Conservation (phyloP, 2,113 vertebrate species). For the Choloepus hoffmanni region DNA sequence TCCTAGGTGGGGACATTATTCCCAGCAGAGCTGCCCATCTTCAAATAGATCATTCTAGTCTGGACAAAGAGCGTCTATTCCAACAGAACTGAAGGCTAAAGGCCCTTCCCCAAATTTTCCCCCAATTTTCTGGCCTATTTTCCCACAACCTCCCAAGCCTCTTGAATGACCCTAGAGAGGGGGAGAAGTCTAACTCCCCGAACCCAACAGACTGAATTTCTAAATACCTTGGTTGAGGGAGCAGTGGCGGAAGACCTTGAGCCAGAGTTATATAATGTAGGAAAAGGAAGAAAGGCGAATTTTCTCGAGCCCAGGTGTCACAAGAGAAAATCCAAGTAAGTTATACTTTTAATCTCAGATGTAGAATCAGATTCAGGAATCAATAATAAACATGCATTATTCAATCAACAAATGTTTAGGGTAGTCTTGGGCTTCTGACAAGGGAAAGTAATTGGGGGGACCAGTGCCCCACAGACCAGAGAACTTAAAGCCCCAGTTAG, state of each 20-base stretch:
- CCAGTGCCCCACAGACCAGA: not conserved
- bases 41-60: not conserved
- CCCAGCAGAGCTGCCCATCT: not conserved
- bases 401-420: not conserved
- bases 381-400: not conserved
- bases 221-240: not conserved
- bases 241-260: not conserved
- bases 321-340: not conserved
- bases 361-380: conserved; percentile 9
- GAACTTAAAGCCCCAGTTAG: not conserved
- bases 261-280: not conserved
- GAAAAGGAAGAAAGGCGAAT: not conserved
- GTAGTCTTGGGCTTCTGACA: not conserved
- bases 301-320: not conserved
- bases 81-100: not conserved
- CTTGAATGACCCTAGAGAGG: not conserved
- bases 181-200: not conserved
- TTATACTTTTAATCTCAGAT: not conserved
- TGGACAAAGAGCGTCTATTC: not conserved
- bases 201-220: not conserved
- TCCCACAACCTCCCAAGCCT: not conserved
- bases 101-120: not conserved
- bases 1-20: not conserved
- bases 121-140: not conserved
- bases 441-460: not conserved